A percentile compares a stretch with the other conserved stretches of the same genome.
These are phyloP conservation scores for Drosophila flavopinicola DNA, from an alignment of 2,888 invertebrate genomes.

Conservation along the genomic window DNA sequence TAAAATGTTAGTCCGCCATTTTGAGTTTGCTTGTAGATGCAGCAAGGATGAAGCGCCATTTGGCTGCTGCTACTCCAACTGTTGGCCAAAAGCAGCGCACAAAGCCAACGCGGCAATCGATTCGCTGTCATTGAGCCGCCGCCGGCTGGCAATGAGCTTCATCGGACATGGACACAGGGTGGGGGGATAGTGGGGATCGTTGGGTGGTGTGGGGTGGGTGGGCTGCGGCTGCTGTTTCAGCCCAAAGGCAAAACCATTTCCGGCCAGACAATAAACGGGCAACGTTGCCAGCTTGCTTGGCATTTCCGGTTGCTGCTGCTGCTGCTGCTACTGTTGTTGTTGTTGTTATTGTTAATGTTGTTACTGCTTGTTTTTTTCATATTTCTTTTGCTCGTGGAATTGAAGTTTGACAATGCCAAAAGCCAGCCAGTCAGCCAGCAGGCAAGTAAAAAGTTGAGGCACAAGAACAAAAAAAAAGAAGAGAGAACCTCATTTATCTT, in stretches of 20 bases:
- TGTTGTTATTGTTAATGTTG: constrained; percentile 3
- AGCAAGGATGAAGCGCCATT: constrained; percentile 46
- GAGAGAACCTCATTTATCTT: constrained; percentile 66
- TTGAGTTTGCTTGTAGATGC: constrained; percentile 40
- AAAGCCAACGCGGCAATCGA: constrained; percentile 59
- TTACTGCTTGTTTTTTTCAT: constrained; percentile 27
- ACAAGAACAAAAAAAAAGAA: too few species aligned
- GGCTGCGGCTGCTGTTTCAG: constrained; percentile 32
- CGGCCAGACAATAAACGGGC: constrained; percentile 75
- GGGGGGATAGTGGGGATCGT: neutral
- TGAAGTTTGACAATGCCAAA: constrained; percentile 71
- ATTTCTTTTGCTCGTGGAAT: constrained; percentile 55
- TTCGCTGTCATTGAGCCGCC: constrained; percentile 55
- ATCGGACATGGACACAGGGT: constrained; percentile 40
- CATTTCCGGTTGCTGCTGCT: constrained; percentile 60
- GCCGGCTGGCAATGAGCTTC: constrained; percentile 54
- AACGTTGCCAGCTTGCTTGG: constrained; percentile 59
- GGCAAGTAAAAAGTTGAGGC: constrained; percentile 59
- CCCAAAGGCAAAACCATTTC: constrained; percentile 74
- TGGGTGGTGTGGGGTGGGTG: neutral
- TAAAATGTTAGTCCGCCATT: constrained; percentile 24
- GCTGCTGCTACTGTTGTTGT: constrained; percentile 34
- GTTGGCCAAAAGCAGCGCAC: constrained; percentile 28
- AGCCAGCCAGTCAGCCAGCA: constrained; percentile 42
- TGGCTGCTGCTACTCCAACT: too few species aligned